These are phyloP conservation scores for Campoplex capitator DNA, from an alignment of 2,888 invertebrate genomes.

Conservation along the genomic window DNA sequence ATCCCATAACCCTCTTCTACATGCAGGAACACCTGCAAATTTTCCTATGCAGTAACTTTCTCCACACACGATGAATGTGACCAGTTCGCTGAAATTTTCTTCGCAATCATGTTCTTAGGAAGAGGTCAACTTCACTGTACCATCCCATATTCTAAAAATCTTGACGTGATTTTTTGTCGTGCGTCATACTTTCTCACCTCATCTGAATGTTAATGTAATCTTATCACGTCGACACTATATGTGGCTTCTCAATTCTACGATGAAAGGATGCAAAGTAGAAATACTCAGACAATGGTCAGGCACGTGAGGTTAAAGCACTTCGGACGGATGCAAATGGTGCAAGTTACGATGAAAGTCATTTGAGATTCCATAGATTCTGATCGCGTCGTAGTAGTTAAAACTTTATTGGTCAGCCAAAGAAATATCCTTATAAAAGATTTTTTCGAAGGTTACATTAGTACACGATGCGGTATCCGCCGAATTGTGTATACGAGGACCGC, in stretches of 20 bases:
- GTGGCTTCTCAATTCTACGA: neutral
- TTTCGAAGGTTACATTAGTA: neutral
- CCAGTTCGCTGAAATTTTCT: slow-evolving; percentile 22
- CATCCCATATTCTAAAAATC: slow-evolving; percentile 51
- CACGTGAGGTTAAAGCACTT: neutral
- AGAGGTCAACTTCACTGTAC: slow-evolving; percentile 59
- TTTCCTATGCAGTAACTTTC: slow-evolving; percentile 19
- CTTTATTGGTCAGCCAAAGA: neutral
- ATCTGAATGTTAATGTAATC: slow-evolving; percentile 44
- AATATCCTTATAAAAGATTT: neutral
- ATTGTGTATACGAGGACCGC: neutral
- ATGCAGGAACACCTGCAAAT: slow-evolving; percentile 1
- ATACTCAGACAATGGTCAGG: slow-evolving; percentile 19
- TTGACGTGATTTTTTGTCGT: slow-evolving; percentile 78
- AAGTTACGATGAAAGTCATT: neutral
- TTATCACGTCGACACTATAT: slow-evolving; percentile 22
- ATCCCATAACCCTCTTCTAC: slow-evolving; percentile 44
- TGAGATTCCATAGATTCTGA: neutral
- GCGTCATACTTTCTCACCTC: slow-evolving; percentile 23
- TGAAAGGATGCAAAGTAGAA: slow-evolving; percentile 2
- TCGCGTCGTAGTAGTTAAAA: neutral
- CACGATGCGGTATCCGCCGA: neutral
- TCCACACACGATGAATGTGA: slow-evolving; percentile 50
- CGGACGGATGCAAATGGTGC: neutral
- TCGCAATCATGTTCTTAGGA: neutral